Conservation (phyloP, 2,888 invertebrate species). For the Steinernema hermaphroditum region DNA sequence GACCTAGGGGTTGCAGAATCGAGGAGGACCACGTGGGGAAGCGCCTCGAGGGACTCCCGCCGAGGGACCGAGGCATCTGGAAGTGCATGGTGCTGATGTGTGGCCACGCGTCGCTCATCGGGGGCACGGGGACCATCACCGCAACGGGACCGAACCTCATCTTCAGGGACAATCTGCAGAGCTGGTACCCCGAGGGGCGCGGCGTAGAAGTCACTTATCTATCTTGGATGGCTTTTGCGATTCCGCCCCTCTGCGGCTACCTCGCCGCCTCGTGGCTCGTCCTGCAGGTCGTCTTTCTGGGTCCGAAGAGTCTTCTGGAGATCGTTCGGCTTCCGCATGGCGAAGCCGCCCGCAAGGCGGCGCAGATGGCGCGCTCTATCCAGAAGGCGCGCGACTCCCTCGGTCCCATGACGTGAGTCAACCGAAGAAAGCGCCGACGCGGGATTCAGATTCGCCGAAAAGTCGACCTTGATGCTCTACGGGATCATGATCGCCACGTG, state of each 20-base stretch:
- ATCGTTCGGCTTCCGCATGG: slow-evolving; percentile 44
- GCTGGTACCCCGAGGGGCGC: slow-evolving; percentile 46
- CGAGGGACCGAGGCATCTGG: slow-evolving; percentile 43
- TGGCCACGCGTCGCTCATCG: slow-evolving; percentile 55
- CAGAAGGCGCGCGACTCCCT: slow-evolving; percentile 47
- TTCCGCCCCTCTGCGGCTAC: slow-evolving; percentile 55
- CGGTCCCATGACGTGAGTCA: slow-evolving; percentile 50
- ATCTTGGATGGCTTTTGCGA: slow-evolving; percentile 56
- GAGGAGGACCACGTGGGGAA: background rate
- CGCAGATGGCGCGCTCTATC: slow-evolving; percentile 43
- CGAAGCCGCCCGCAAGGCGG: slow-evolving; percentile 48
- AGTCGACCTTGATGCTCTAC: slow-evolving; percentile 48
- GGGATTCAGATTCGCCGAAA: slow-evolving; percentile 54
- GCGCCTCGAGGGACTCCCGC: background rate
- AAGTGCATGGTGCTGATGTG: slow-evolving; percentile 55
- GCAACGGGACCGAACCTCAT: slow-evolving; percentile 56
- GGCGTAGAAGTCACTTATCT: slow-evolving; percentile 51
- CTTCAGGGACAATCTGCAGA: slow-evolving; percentile 39
- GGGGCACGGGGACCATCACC: slow-evolving; percentile 56
- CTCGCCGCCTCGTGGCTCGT: slow-evolving; percentile 55
- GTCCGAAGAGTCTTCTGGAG: slow-evolving; percentile 41
- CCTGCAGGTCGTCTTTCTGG: slow-evolving; percentile 47
- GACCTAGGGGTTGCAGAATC: too few species aligned
- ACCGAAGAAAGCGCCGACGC: too few species aligned
- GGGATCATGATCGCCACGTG: slow-evolving; percentile 48